Evolutionary conservation across 92 coral and sea anemone genomes (phyloP).

Genomic region (Heliopora coerulea): DNA sequence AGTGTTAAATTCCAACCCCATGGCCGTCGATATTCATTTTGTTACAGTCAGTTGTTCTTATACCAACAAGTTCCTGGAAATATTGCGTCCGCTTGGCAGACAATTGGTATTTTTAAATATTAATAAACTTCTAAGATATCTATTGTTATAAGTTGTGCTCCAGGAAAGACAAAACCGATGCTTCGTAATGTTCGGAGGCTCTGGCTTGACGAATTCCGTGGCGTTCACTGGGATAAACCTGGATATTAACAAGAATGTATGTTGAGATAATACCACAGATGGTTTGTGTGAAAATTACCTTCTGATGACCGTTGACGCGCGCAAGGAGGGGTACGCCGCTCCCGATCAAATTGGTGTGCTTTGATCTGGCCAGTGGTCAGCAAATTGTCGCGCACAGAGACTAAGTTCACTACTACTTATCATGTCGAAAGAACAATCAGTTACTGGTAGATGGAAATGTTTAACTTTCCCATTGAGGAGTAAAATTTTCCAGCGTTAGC

Average conservation of each 20-base stretch:
- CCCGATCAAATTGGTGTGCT: too few species aligned
- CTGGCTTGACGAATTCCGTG: conserved; percentile 96
- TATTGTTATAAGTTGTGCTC: conserved; percentile 63
- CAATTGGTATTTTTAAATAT: not conserved
- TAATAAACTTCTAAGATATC: not conserved
- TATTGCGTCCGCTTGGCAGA: conserved; percentile 7
- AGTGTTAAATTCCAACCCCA: too few species aligned
- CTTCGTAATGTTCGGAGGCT: conserved; percentile 95
- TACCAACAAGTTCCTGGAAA: too few species aligned
- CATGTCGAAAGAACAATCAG: not conserved
- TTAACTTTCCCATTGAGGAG: too few species aligned
- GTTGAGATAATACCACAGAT: not conserved
- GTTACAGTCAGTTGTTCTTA: too few species aligned
- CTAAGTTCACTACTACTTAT: too few species aligned
- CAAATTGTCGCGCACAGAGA: too few species aligned
- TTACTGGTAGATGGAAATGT: not conserved
- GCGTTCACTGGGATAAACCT: conserved; percentile 95
- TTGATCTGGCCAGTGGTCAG: too few species aligned
- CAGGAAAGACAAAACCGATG: conserved; percentile 79
- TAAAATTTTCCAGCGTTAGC: conserved; percentile 10
- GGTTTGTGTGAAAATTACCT: too few species aligned
- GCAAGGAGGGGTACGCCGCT: not conserved
- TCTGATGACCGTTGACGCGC: not conserved
- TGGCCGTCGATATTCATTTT: too few species aligned
- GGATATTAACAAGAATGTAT: conserved; percentile 6